A percentile compares a stretch with the other conserved stretches of the same genome.
Evolutionary conservation across 2,113 vertebrate genomes (phyloP).

Genomic region (Apteryx mantelli): DNA sequence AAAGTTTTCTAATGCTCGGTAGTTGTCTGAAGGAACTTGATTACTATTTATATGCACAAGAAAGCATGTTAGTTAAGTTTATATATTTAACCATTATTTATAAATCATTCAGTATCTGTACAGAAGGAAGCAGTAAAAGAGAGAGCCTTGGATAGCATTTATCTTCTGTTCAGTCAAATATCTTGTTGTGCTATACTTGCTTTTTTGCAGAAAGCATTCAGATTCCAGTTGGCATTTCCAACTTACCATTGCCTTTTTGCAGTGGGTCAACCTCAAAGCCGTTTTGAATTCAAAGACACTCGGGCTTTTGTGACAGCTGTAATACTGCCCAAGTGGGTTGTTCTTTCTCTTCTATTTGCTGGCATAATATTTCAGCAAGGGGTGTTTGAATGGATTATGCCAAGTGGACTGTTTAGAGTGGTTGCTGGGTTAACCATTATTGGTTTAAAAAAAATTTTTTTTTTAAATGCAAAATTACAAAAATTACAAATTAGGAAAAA

Average conservation of each 20-base stretch:
- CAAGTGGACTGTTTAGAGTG: not conserved
- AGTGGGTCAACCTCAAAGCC: not conserved
- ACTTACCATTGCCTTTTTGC: not conserved
- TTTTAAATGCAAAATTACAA: not conserved
- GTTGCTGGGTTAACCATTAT: not conserved
- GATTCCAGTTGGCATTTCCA: not conserved
- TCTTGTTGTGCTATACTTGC: not conserved
- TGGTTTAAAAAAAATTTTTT: not conserved
- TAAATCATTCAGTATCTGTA: not conserved
- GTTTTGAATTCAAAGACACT: not conserved
- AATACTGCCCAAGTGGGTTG: not conserved
- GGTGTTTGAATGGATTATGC: not conserved
- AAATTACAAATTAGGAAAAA: not conserved
- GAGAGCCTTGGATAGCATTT: not conserved
- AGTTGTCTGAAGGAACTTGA: not conserved
- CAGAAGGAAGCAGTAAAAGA: not conserved
- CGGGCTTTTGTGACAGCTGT: not conserved
- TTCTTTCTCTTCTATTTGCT: not conserved
- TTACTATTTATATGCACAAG: not conserved
- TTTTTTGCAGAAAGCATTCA: not conserved
- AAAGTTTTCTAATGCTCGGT: not conserved
- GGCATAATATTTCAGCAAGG: not conserved
- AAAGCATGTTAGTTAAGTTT: not conserved
- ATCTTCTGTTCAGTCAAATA: not conserved
- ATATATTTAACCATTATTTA: not conserved